Percentiles rank a stretch among this genome's conserved stretches.
Evolutionary conservation across 2,797 vertebrate species (phyloP).

Genomic region (Leptodactylus fallax): DNA sequence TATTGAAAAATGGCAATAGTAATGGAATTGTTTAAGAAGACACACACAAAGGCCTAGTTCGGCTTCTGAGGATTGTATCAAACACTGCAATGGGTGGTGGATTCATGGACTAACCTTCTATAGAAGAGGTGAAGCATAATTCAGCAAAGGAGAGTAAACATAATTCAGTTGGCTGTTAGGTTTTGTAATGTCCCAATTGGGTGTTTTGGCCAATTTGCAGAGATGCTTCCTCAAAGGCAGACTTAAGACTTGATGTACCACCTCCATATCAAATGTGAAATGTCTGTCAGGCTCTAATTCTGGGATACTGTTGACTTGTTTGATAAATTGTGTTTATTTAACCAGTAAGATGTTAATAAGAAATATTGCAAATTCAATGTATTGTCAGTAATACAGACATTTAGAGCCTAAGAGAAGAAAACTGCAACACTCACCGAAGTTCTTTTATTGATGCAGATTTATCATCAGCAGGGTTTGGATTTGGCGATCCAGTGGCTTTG

Average conservation of each 20-base stretch:
- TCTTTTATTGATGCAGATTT: too few species aligned
- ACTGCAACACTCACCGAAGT: too few species aligned
- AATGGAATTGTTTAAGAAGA: not conserved
- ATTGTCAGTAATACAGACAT: too few species aligned
- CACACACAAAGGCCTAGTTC: not conserved
- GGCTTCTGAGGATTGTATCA: not conserved
- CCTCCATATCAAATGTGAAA: not conserved
- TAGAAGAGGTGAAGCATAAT: not conserved
- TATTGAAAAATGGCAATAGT: not conserved
- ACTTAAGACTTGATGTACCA: not conserved
- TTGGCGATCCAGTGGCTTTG: too few species aligned
- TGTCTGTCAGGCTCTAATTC: not conserved
- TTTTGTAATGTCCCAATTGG: not conserved
- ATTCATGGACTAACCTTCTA: not conserved
- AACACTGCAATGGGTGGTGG: slow-evolving; percentile 31
- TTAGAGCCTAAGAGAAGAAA: too few species aligned
- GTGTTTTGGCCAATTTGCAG: too few species aligned
- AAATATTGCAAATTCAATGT: too few species aligned
- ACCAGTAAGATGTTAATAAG: too few species aligned
- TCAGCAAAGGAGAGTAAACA: not conserved
- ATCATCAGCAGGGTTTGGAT: too few species aligned
- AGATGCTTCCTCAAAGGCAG: not conserved
- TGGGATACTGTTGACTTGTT: too few species aligned
- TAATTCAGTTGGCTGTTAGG: not conserved
- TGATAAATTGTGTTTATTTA: not conserved